Base-by-base conservation (phyloP, 2,113 vertebrate genomes). In the Brevimyrus niger region DNA sequence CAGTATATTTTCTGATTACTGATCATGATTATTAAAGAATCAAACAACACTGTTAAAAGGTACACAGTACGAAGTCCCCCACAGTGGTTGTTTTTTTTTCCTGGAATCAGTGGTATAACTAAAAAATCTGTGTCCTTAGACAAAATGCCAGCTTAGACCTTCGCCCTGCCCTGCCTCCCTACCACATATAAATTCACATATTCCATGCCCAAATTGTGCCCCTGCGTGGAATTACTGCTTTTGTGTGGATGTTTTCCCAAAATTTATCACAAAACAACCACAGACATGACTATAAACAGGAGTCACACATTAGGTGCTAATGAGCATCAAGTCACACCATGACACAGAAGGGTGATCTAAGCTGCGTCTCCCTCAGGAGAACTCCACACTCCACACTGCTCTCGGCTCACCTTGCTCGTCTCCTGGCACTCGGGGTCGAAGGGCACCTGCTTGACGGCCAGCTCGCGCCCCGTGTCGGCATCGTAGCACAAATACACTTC, bases 401-500 rank as follows among this genome's bases (percentile, higher is more conserved):
- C 35, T 42, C 5, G 2, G 31, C 73, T 80, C 92, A 98, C 97
- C 94, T 98, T 98, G 92, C 97, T 98, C 0, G 97, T 98, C 88
- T 98, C 97, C 76, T 97, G 96, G 92, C 97, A 97, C 92, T 97
- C 97, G 0, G 97, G 95, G 89, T 97, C 97, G 1, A 98, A 98
- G 84, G 96, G 97, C 95, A 98, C 97, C 94, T 98, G 97, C 91
- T 98, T 98, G 92, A 97, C 97, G 0, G 97, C 97, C 50, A 98
- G 96, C 92, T 98, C 97, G 0, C 97, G 95, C 42, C 97, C 97
- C 2, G 96, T 97, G 95, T 98, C 97, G 0, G 95, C 97, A 0
- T 98, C 97, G 0, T 98, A 98, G 94, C 97, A 98, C 42, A 98
- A 97, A 92, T 97, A 98, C 90, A 98, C 97, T 91, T 97, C 97